Percentiles rank a stretch among this genome's conserved stretches.
Conservation (phyloP, 2,888 invertebrate genomes). For the Protophormia terraenovae region DNA sequence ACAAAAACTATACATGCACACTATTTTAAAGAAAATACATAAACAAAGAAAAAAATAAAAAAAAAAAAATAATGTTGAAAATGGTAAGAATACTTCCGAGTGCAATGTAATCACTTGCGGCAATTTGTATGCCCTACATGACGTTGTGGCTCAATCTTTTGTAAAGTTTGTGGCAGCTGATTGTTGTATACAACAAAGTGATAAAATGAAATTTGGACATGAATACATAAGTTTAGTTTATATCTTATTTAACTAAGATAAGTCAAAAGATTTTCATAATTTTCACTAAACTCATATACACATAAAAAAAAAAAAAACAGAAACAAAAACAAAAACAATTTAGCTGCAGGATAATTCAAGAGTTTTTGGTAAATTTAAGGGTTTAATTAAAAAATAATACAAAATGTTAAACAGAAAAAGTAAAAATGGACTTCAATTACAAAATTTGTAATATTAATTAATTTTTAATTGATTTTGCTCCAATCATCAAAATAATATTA, state of each 20-base stretch:
- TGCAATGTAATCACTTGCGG: conserved; percentile 73
- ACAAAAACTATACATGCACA: conserved; percentile 27
- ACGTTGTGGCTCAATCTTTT: conserved; percentile 25
- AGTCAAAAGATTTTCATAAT: conserved; percentile 15
- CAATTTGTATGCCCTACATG: conserved; percentile 54
- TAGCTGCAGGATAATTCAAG: no score
- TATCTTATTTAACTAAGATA: conserved; percentile 11
- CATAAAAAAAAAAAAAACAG: no score
- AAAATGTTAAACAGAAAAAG: no score
- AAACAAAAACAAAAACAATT: neutral
- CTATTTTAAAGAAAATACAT: conserved; percentile 33
- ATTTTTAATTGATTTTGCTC: no score
- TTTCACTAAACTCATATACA: neutral
- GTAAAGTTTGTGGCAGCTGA: conserved; percentile 38
- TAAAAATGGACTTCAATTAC: no score
- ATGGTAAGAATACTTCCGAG: conserved; percentile 75
- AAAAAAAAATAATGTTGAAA: no score
- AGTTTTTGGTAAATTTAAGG: no score
- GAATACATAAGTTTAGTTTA: neutral
- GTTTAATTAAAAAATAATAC: neutral
- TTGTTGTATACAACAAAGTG: neutral
- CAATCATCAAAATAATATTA: no score
- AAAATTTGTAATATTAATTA: no score
- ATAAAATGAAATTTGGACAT: conserved; percentile 18
- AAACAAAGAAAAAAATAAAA: conserved; percentile 39